Conservation (phyloP, 2,113 vertebrate genomes). For the Hepsetus odoe region DNA sequence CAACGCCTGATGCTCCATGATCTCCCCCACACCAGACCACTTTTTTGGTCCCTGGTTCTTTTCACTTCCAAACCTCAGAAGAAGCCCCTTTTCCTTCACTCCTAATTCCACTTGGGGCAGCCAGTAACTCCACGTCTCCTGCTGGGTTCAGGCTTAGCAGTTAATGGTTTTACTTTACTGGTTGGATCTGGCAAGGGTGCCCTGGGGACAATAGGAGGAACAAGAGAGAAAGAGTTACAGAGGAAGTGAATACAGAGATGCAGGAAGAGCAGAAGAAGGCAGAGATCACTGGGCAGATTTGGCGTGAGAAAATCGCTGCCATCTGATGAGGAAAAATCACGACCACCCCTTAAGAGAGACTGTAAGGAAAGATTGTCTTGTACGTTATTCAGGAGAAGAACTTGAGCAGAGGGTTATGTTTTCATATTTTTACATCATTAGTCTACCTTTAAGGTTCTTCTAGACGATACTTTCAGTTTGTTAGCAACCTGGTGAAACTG, state of each 20-base stretch:
- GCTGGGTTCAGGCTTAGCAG: neutral
- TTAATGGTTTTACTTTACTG: conserved; percentile 21
- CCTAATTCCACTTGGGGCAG: conserved; percentile 48
- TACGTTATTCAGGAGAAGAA: neutral
- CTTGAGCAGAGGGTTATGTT: neutral
- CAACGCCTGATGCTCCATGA: conserved; percentile 65
- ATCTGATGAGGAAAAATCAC: conserved; percentile 67
- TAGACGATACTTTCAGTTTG: no score
- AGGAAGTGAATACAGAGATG: conserved; percentile 34
- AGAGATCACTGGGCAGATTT: conserved; percentile 72
- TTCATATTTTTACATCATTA: no score
- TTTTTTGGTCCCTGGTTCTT: neutral
- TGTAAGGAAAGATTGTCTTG: neutral
- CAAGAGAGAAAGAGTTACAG: neutral
- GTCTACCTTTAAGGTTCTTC: no score
- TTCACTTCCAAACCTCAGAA: neutral
- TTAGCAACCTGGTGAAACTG: no score
- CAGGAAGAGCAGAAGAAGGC: conserved; percentile 51
- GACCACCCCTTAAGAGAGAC: conserved; percentile 65
- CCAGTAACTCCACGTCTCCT: neutral
- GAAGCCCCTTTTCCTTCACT: neutral
- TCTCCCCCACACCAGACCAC: conserved; percentile 3
- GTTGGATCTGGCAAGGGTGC: neutral
- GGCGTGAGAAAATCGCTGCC: conserved; percentile 73
- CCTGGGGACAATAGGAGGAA: neutral